These are phyloP conservation scores for Motacilla tschutschensis DNA, from an alignment of 2,113 vertebrate genomes.

Conservation along the genomic window DNA sequence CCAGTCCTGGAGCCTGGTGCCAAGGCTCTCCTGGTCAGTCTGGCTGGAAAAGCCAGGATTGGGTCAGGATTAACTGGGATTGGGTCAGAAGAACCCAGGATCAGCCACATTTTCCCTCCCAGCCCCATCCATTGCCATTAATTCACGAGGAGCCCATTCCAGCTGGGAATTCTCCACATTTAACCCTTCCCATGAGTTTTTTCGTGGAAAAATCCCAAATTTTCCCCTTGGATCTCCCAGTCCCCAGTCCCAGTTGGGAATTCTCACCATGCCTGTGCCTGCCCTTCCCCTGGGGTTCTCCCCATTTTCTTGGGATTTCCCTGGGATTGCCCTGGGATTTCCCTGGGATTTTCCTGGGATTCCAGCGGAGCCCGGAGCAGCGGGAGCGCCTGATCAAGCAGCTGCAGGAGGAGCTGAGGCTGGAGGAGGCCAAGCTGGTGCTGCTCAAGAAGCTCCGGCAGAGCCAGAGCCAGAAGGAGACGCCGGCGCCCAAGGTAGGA, in stretches of 20 bases:
- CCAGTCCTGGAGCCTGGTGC: too few species aligned
- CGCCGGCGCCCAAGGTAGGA: conserved; percentile 83
- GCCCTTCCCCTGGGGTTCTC: background rate
- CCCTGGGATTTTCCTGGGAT: background rate
- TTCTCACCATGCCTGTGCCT: background rate
- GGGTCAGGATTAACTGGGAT: too few species aligned
- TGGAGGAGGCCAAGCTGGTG: conserved; percentile 95
- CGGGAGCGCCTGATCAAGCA: conserved; percentile 89
- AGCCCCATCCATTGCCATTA: background rate
- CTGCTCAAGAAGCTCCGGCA: conserved; percentile 94
- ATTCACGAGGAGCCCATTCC: background rate
- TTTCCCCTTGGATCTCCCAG: too few species aligned
- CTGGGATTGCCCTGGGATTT: background rate
- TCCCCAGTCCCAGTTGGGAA: background rate
- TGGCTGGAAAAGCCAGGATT: too few species aligned
- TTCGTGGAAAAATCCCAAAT: background rate
- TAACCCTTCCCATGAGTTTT: background rate
- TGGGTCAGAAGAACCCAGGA: background rate
- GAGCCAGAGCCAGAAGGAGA: conserved; percentile 96
- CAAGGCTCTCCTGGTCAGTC: too few species aligned
- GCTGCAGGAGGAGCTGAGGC: conserved; percentile 89
- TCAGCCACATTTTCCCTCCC: background rate
- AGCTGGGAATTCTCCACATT: background rate
- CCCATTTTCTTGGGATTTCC: background rate
- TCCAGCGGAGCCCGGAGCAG: conserved; percentile 89